Conservation (phyloP, 2,888 invertebrate species). For the Pollenia amentaria region DNA sequence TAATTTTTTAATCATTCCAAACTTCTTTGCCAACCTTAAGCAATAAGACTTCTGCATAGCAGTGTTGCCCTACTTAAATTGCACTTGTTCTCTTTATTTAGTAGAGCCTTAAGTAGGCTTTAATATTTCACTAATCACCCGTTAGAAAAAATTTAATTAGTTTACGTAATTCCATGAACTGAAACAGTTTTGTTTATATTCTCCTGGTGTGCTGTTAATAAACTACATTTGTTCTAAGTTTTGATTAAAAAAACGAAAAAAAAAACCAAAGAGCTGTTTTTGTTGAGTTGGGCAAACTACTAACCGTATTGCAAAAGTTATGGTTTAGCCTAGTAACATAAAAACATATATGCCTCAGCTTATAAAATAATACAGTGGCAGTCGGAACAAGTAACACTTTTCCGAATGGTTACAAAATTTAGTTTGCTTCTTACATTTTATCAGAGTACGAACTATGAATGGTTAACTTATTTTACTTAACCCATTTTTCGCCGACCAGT, state of each 20-base stretch:
- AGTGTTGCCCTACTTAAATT: background rate
- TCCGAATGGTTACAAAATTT: too few species aligned
- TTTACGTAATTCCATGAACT: slow-evolving; percentile 46
- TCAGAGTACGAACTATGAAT: too few species aligned
- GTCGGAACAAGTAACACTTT: background rate
- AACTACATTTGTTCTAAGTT: slow-evolving; percentile 43
- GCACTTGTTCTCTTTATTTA: slow-evolving; percentile 3
- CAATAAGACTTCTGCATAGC: background rate
- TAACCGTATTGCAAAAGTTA: slow-evolving; percentile 58
- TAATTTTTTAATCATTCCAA: too few species aligned
- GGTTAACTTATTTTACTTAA: too few species aligned
- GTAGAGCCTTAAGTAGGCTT: slow-evolving; percentile 16
- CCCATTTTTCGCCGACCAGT: too few species aligned
- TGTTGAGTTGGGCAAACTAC: slow-evolving; percentile 43
- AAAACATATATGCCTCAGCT: slow-evolving; percentile 5
- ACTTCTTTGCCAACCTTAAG: background rate
- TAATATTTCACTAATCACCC: slow-evolving; percentile 40
- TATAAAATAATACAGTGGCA: slow-evolving; percentile 3
- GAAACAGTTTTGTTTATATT: slow-evolving; percentile 42
- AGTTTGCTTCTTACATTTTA: too few species aligned
- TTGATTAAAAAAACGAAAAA: slow-evolving; percentile 26
- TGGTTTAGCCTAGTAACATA: slow-evolving; percentile 59
- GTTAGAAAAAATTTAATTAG: slow-evolving; percentile 53
- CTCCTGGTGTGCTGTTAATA: slow-evolving; percentile 43
- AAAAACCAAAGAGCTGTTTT: slow-evolving; percentile 15